Conservation (phyloP, 2,888 invertebrate genomes). For the Plagodis dolabraria region DNA sequence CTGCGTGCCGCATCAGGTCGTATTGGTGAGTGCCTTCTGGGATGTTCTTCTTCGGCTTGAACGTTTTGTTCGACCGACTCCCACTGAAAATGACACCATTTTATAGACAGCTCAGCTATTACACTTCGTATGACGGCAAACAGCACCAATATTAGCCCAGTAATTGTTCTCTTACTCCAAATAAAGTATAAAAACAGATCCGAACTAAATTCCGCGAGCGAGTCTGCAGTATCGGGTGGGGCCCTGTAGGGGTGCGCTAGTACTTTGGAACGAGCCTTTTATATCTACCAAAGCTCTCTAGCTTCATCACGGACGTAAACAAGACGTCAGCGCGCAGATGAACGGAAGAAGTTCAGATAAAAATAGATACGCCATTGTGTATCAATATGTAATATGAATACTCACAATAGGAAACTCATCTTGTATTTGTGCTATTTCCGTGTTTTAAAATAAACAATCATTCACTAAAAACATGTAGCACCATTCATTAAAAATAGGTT, state of each 20-base stretch:
- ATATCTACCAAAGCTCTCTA: slow-evolving; percentile 39
- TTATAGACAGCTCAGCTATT: background rate
- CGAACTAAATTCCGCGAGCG: background rate
- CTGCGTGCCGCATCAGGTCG: slow-evolving; percentile 99
- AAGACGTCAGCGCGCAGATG: slow-evolving; percentile 58
- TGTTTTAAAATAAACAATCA: slow-evolving; percentile 44
- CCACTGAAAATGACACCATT: slow-evolving; percentile 81
- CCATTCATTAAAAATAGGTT: slow-evolving; percentile 66
- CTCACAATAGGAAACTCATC: slow-evolving; percentile 89
- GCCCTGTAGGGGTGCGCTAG: slow-evolving; percentile 13
- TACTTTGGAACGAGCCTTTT: slow-evolving; percentile 25
- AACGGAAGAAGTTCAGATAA: slow-evolving; percentile 61
- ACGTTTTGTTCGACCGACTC: slow-evolving; percentile 97
- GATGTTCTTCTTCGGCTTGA: slow-evolving; percentile 99
- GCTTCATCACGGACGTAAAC: slow-evolving; percentile 61
- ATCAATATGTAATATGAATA: slow-evolving; percentile 45
- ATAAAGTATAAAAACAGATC: background rate
- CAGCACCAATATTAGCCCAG: background rate
- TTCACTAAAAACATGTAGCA: slow-evolving; percentile 51
- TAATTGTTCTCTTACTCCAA: background rate
- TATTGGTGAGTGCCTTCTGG: slow-evolving; percentile 99
- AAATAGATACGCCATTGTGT: slow-evolving; percentile 61
- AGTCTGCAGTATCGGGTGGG: slow-evolving; percentile 7
- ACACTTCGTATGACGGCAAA: background rate
- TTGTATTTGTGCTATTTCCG: slow-evolving; percentile 50